Evolutionary conservation across 1,140 invertebrate genomes (phyloP).

Genomic region (Caligus rogercresseyi): DNA sequence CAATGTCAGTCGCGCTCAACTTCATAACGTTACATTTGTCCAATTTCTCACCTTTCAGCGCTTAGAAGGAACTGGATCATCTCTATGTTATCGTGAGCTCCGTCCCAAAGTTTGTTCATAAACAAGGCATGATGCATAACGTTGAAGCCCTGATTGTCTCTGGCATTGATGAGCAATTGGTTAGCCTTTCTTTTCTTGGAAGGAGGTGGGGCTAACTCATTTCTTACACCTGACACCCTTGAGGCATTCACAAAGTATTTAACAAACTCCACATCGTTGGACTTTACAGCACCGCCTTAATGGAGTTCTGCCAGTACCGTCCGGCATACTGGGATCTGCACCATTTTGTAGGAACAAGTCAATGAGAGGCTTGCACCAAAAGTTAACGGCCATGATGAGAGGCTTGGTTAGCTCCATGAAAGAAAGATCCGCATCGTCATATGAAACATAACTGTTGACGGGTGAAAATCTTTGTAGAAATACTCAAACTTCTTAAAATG

Average conservation of each 20-base stretch:
- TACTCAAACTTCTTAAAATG: constrained; percentile 19
- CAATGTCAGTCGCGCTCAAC: neutral
- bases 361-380: constrained; percentile 27
- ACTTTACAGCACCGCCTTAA: constrained; percentile 35
- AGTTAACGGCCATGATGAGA: constrained; percentile 29
- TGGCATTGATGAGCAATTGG: neutral
- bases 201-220: neutral
- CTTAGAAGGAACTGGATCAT: neutral
- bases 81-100: neutral
- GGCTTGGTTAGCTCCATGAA: constrained; percentile 25
- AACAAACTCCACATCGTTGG: constrained; percentile 32
- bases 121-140: neutral
- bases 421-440: neutral
- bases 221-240: neutral
- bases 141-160: neutral
- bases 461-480: constrained; percentile 8
- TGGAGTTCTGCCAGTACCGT: constrained; percentile 32
- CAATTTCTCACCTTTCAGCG: neutral
- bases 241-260: neutral
- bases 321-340: constrained; percentile 31
- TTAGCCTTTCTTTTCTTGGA: neutral
- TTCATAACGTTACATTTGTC: neutral
- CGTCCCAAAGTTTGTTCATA: neutral
- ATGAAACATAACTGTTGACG: constrained; percentile 10
- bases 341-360: constrained; percentile 29